Conservation (phyloP, 2,888 invertebrate genomes). For the Dysmachus trigonus region DNA sequence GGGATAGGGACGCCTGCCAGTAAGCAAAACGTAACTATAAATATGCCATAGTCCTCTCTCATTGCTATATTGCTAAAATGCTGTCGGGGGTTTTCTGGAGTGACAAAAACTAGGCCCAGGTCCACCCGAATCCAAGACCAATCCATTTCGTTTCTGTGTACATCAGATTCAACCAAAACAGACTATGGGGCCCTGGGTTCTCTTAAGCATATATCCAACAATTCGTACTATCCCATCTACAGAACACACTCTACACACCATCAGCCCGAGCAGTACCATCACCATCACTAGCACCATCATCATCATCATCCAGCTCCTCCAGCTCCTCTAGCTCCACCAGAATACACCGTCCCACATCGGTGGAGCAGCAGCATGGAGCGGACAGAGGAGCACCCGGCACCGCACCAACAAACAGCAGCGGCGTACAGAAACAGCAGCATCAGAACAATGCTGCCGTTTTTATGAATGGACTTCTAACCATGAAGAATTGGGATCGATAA, state of each 20-base stretch:
- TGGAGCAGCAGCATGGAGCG: not conserved
- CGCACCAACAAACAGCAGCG: constrained; percentile 27
- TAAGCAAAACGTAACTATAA: constrained; percentile 24
- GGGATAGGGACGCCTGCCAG: not conserved
- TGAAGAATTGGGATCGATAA: constrained; percentile 63
- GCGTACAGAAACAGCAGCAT: constrained; percentile 33
- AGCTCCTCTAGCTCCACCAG: not conserved
- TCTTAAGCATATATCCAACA: not conserved
- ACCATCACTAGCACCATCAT: constrained; percentile 8
- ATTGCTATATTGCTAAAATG: constrained; percentile 26
- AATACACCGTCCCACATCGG: not conserved
- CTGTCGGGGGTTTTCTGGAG: constrained; percentile 1
- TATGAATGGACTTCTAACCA: constrained; percentile 63
- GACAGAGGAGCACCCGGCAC: constrained; percentile 2
- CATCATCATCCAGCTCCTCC: not conserved
- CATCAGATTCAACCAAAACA: not conserved
- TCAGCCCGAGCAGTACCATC: constrained; percentile 16
- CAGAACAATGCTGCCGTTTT: constrained; percentile 61
- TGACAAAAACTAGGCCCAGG: constrained; percentile 41
- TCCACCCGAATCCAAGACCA: constrained; percentile 29
- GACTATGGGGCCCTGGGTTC: not conserved
- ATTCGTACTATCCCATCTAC: not conserved
- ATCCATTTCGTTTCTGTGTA: constrained; percentile 29
- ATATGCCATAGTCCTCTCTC: constrained; percentile 4
- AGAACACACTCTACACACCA: not conserved